Evolutionary conservation across 2,888 invertebrate genomes (phyloP).

Genomic region (Melanostoma mellinum): DNA sequence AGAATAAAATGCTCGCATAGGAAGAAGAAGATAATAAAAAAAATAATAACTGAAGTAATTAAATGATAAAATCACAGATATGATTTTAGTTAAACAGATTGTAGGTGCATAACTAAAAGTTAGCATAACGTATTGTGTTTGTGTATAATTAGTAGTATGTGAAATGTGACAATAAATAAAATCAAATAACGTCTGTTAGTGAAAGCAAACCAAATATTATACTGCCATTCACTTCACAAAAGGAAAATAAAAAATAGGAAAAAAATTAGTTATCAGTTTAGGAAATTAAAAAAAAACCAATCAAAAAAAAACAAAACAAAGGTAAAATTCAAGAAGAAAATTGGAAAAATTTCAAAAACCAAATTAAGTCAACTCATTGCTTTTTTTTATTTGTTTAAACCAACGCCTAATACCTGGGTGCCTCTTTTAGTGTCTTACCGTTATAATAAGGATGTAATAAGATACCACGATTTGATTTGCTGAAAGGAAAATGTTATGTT

Average conservation of each 20-base stretch:
- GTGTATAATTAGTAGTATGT: slow-evolving; percentile 29
- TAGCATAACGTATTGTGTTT: slow-evolving; percentile 17
- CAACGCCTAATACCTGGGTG: slow-evolving; percentile 67
- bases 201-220: slow-evolving; percentile 40
- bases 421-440: slow-evolving; percentile 82
- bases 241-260: slow-evolving; percentile 3
- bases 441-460: slow-evolving; percentile 85
- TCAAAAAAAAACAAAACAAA: slow-evolving; percentile 11
- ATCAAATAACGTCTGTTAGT: slow-evolving; percentile 41
- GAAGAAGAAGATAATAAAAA: neutral
- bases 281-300: slow-evolving; percentile 10
- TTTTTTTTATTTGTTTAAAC: slow-evolving; percentile 12
- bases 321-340: slow-evolving; percentile 37
- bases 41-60: neutral
- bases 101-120: slow-evolving; percentile 42
- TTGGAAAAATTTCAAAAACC: slow-evolving; percentile 28
- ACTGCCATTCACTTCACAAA: slow-evolving; percentile 35
- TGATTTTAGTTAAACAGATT: neutral
- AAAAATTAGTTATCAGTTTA: neutral
- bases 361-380: slow-evolving; percentile 15
- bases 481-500: slow-evolving; percentile 77
- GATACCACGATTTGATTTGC: slow-evolving; percentile 82
- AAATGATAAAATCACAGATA: no score
- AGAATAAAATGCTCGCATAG: neutral
- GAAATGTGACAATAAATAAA: slow-evolving; percentile 21